Base-by-base conservation (phyloP, 2,113 vertebrate species). In the Hirundichthys speculiger region DNA sequence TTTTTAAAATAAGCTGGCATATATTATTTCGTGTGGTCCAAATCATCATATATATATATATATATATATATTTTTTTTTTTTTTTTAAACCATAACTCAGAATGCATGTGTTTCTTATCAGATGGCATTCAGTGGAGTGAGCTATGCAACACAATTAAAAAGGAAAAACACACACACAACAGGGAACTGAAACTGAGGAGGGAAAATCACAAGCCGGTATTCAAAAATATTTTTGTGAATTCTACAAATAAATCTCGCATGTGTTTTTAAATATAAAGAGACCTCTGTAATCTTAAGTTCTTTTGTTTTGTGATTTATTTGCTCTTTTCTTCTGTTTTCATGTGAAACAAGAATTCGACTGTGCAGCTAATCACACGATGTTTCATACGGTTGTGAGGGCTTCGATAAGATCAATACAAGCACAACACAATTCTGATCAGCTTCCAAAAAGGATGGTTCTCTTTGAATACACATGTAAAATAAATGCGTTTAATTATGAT, bases 181-280 rank as follows among this genome's bases (percentile, higher is more conserved):
- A 4, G 66, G 54, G 62, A 84, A 79, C 21, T 45, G 60, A 80
- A 84, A 80, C 54, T 38, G 46, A 77, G 52, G 20, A 13, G 57
- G 38, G 60, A 34, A 4, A 71, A 66, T 68, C 56, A 41, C 14
- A 15, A 65, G 4, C 22, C 66, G 15, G 63, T 68, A 73, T 64
- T 64, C 3, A 57, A 54, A 58, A 51, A 30, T 19, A 9, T 57
- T 71, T 41, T 39, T 22, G n/a, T 58, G 56, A 58, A 65, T 69
- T 43, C 13, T 15, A 50, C 13, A 69, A 69, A 8, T 43, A 11
- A 18, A 43, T 59, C 13, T 27, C 15, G 27, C 1, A 24, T 50
- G 13, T 27, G 66, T 12, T 22, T 22, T 57, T 6, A 34, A 22
- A 15, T 40, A 34, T n/a, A 5, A 70, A 59, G 4, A 49, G 38